Evolutionary conservation across 2,888 invertebrate species (phyloP), one percentile per base, ranked within the genome.

Genomic region (Pristionchus fissidentatus): DNA sequence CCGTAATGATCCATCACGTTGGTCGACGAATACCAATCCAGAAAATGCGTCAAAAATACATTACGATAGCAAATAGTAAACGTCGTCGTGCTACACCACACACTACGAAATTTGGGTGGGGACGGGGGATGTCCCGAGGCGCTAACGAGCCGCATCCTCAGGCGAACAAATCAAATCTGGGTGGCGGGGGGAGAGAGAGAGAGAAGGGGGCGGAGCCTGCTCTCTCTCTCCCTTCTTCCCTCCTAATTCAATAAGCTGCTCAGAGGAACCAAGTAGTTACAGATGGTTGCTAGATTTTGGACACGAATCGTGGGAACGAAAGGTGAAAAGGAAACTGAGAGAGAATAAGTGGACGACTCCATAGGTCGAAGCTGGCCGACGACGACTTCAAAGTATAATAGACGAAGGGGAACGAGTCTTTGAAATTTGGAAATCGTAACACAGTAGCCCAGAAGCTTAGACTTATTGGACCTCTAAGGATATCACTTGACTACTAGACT

Each of bases 141-240:
- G 66, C 66, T 66, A 66, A 66, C 66, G 66, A 66, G 66, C 41
- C 66, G 66, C 66, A 66, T 66, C 66, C 66, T 66, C 66, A 41
- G 66, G 41, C 66, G 66, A 66, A 66, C 66, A 66, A 66, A 66
- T 66, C 66, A 66, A 66, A 66, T 66, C 66, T 66, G 22, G 35
- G 66, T 35, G 5, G 66, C 5, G 66, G 22, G 22, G 32, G 32
- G 62, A 22, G 32, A 10, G 35, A n/a, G 62, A 35, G 35, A 35
- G 32, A 19, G 32, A 62, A 62, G 62, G 62, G 62, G 62, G 35
- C 26, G 62, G 32, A 32, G 62, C 32, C n/a, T 2, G 29, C 55
- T 22, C 8, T 15, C 55, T 55, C 55, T 19, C 55, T n/a, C 55
- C 38, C n/a, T 38, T n/a, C 38, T 22, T 66, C 38, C 38, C 66